These are phyloP conservation scores for Perithous albicinctus DNA, from an alignment of 2,888 invertebrate genomes.

Conservation along the genomic window DNA sequence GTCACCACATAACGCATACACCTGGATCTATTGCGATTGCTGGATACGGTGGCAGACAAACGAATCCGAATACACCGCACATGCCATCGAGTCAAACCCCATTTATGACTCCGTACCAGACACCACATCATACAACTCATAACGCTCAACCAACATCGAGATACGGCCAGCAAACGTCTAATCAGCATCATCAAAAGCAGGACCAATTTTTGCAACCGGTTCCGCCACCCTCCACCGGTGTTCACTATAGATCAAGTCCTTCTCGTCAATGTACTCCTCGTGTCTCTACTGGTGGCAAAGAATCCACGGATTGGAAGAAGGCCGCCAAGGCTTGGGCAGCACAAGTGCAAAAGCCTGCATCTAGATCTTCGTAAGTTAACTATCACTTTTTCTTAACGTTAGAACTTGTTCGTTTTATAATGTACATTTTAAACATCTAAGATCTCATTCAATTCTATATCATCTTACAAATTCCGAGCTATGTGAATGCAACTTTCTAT, in stretches of 20 bases:
- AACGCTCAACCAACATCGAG: constrained; percentile 85
- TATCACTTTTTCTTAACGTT: not conserved
- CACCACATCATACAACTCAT: constrained; percentile 85
- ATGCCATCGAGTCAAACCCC: constrained; percentile 97
- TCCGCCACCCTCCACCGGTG: constrained; percentile 85
- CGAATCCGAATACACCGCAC: constrained; percentile 94
- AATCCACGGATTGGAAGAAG: constrained; percentile 93
- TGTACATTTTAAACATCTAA: no score
- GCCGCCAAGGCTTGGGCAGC: constrained; percentile 94
- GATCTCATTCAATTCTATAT: no score
- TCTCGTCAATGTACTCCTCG: constrained; percentile 80
- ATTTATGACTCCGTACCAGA: constrained; percentile 96
- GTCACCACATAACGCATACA: constrained; percentile 88
- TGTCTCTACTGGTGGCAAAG: constrained; percentile 85
- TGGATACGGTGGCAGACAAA: constrained; percentile 86
- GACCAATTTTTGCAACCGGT: constrained; percentile 87
- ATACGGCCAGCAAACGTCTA: constrained; percentile 80
- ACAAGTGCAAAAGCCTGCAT: constrained; percentile 82
- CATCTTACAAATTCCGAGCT: no score
- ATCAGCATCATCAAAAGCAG: constrained; percentile 80
- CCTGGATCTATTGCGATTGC: constrained; percentile 87
- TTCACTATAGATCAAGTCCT: constrained; percentile 84
- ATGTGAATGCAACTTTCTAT: no score
- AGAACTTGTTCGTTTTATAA: no score
- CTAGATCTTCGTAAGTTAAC: constrained; percentile 78